Base-by-base conservation (phyloP, 2,888 invertebrate genomes). In the Oligia latruncula region DNA sequence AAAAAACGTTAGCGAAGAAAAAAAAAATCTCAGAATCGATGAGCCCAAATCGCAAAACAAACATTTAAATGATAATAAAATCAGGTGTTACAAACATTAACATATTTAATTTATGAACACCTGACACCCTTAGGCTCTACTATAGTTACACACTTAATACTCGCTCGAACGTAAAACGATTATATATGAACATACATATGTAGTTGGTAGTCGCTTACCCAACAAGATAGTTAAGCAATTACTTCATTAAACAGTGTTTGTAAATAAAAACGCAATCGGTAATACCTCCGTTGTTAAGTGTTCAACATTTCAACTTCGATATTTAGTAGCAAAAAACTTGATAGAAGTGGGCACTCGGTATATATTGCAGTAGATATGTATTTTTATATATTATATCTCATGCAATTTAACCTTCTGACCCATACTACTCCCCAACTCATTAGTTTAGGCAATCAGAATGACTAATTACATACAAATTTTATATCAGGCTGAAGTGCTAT, bases 181-280 rank as follows among this genome's bases (percentile, higher is more conserved):
- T 82, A 83, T 76, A 73, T 80, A 68, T 77, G 58, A 75, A 74
- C 77, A 83, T 75, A 60, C 64, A 62, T 55, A 58, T 58, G 23
- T 58, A 74, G 70, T 77, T 78, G 78, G 60, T 78, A 60, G 74
- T 52, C 64, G 74, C 77, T 89, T 88, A 89, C 90, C 71, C 90
- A 88, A 88, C 86, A 29, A 82, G 75, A 82, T 79, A 81, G 88
- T 89, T 81, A 71, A 71, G 90, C 83, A 89, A 89, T 89, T 82
- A 83, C 77, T 87, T 88, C 77, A 85, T 88, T 85, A 88, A 88
- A 83, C 81, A 81, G 85, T 87, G 87, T 89, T 89, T 84, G 88
- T 89, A 89, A 89, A 89, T 88, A 89, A 85, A 88, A 89, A 84
- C 64, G 88, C 82, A 87, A 88, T 85, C 76, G 40, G 67, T 78